phyloP scores from a whole-genome alignment of 2,888 invertebrate species.

The Endomychus coccineus region DNA sequence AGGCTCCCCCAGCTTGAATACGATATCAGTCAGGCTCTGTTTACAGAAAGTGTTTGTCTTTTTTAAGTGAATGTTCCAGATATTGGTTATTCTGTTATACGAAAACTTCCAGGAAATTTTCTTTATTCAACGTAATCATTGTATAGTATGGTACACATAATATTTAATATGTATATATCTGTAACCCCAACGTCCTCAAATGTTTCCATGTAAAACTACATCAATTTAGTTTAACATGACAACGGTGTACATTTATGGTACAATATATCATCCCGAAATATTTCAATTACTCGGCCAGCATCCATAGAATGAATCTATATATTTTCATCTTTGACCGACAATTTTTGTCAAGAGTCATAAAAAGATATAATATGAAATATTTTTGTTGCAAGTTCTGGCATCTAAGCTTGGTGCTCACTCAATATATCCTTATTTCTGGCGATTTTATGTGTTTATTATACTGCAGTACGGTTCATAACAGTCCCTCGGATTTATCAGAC shows the following conservation, averaged over 20 bases:
- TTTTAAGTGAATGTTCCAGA: too few relatives aligned
- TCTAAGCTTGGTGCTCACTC: constrained; percentile 40
- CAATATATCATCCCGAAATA: constrained; percentile 40
- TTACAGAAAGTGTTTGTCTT: background rate
- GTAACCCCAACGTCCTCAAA: too few relatives aligned
- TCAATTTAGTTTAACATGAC: constrained; percentile 42
- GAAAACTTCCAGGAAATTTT: too few relatives aligned
- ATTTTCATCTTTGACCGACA: constrained; percentile 37
- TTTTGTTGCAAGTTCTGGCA: constrained; percentile 39
- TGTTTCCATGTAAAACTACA: constrained; percentile 32
- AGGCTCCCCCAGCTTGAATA: background rate
- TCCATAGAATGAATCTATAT: constrained; percentile 32
- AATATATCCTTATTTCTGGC: constrained; percentile 47
- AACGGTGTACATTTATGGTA: constrained; percentile 37
- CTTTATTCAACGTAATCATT: too few relatives aligned
- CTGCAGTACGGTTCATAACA: constrained; percentile 44
- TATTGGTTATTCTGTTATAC: too few relatives aligned
- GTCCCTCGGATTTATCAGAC: constrained; percentile 39
- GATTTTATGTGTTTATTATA: constrained; percentile 48
- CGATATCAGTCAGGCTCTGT: background rate
- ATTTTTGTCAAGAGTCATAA: constrained; percentile 37
- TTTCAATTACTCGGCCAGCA: constrained; percentile 41
- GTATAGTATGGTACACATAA: too few relatives aligned
- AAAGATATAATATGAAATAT: constrained; percentile 44
- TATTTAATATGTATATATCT: too few relatives aligned